Percentiles rank a stretch among this genome's conserved stretches.
These are phyloP conservation scores for Ctenomys sociabilis DNA, from an alignment of 2,113 vertebrate genomes.

Conservation along the genomic window DNA sequence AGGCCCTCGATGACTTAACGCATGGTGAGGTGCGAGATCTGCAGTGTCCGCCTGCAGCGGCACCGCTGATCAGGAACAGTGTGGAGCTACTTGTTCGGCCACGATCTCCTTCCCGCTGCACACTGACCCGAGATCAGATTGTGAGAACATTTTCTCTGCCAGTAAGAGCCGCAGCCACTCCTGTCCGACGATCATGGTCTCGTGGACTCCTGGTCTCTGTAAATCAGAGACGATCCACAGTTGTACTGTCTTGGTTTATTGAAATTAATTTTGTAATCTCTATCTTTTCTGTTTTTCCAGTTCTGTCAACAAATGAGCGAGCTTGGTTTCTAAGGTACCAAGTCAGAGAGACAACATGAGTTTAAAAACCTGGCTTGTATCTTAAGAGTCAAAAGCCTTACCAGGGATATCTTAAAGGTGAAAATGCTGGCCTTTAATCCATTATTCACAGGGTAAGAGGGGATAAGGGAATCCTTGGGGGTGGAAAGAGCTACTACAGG, in stretches of 20 bases:
- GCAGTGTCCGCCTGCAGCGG: no score
- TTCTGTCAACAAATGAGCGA: not conserved
- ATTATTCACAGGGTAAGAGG: not conserved
- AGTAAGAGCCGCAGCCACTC: no score
- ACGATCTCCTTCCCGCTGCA: not conserved
- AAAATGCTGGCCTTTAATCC: not conserved
- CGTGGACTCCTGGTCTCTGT: not conserved
- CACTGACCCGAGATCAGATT: not conserved
- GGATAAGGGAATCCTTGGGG: not conserved
- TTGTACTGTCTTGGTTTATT: not conserved
- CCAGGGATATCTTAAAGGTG: not conserved
- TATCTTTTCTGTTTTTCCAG: not conserved
- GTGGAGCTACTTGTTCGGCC: not conserved
- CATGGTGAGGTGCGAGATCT: not conserved
- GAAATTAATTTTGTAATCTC: not conserved
- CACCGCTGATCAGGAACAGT: no score
- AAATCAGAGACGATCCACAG: not conserved
- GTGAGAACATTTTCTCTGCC: not conserved
- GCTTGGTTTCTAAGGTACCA: not conserved
- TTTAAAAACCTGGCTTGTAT: not conserved
- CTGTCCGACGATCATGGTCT: accelerated
- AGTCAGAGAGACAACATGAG: not conserved
- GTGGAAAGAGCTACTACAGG: not conserved
- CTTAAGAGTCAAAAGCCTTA: not conserved
- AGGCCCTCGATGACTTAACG: not conserved